Evolutionary conservation across 2,797 vertebrate genomes (phyloP), one percentile per base, ranked within the genome.

Genomic region (Pempheris klunzingeri): DNA sequence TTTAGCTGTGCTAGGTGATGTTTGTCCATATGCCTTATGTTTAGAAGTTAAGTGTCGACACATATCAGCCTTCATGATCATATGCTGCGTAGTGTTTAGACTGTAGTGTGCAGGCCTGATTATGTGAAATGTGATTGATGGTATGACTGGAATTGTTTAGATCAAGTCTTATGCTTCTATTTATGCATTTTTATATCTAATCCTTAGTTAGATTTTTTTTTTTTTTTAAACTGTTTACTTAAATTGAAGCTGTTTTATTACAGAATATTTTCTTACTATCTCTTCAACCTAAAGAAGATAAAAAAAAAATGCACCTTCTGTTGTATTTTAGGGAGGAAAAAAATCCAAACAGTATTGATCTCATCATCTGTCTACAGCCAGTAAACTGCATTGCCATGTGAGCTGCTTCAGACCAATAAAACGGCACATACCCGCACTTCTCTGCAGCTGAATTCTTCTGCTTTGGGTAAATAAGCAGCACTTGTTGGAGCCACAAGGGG

Each of bases 381-480:
- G 14, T 53, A 4, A 62, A 71, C 36, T 32, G 26, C 14, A 76
- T 71, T 64, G 36, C 34, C 7, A 24, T 86, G 73, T 88, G n/a
- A 87, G 65, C 54, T 62, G 74, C 68, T 77, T 64, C 64, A 81
- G 53, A 86, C 36, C 13, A 91, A 90, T 92, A 88, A 94, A 78
- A 78, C 17, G 1, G 15, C 34, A 43, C n/a, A 12, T 2, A 20
- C 8, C 10, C 43, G 7, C 3, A 30, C 5, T 44, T 69, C 14
- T 28, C 15, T 24, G 2, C 43, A 18, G 26, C 54, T 60, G 1
- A 41, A 3, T 60, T 36, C 14, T 30, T 62, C 36, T 34, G n/a
- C 9, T 14, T 47, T 50, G 26, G 14, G 8, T 26, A 7, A 49
- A 36, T 22, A 0, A 0, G 36, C 3, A 15, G 7, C 2, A 36